Evolutionary conservation across 1,140 invertebrate species (phyloP).

Genomic region (Physella acuta): DNA sequence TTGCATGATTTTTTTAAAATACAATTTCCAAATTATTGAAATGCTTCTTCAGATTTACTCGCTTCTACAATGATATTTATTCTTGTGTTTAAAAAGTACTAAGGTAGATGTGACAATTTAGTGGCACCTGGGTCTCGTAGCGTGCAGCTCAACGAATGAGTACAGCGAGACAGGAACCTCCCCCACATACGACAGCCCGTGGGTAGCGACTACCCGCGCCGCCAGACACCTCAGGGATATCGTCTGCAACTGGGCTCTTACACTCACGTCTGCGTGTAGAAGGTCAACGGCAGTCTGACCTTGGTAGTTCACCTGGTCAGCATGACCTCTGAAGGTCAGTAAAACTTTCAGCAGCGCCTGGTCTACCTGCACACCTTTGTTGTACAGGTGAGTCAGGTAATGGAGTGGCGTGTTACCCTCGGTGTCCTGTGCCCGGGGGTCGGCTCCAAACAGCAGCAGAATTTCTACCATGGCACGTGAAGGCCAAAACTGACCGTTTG

Average conservation of each 20-base stretch:
- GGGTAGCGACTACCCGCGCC: background rate
- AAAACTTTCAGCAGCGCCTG: background rate
- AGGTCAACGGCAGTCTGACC: background rate
- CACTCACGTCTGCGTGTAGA: background rate
- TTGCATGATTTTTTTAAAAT: no score
- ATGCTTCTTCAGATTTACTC: no score
- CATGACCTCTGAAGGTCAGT: background rate
- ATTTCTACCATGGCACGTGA: background rate
- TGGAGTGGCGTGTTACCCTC: constrained; percentile 11
- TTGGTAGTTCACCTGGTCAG: constrained; percentile 4
- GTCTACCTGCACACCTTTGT: background rate
- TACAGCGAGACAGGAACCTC: constrained; percentile 8
- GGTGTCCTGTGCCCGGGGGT: background rate
- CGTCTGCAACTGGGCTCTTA: background rate
- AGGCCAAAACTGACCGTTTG: background rate
- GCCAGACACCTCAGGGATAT: constrained; percentile 7
- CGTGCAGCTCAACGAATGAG: constrained; percentile 16
- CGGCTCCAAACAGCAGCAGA: constrained; percentile 8
- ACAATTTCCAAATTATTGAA: no score
- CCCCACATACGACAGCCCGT: background rate
- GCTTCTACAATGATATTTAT: no score
- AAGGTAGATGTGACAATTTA: no score
- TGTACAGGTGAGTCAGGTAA: background rate
- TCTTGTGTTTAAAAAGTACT: no score
- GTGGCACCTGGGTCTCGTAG: no score